Percentiles rank a stretch among this genome's conserved stretches.
These are phyloP conservation scores for Scyliorhinus canicula DNA, from an alignment of 2,797 vertebrate species.

Conservation along the genomic window DNA sequence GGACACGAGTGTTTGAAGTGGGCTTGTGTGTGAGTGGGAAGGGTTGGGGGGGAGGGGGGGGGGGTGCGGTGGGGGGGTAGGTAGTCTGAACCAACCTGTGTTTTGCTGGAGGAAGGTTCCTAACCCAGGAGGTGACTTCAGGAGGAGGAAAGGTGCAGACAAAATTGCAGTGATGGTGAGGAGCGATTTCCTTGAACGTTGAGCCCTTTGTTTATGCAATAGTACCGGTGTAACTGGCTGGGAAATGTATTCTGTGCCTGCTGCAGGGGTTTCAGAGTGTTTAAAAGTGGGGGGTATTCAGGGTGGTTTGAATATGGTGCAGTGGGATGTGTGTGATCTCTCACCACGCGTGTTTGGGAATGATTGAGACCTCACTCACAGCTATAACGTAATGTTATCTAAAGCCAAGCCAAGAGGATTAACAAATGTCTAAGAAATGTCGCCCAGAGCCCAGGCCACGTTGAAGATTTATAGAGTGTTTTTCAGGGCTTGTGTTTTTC, in stretches of 20 bases:
- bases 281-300: not conserved
- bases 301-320: not conserved
- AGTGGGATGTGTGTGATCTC: not conserved
- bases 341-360: not conserved
- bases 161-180: not conserved
- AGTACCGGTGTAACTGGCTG: not conserved
- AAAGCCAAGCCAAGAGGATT: slow-evolving; percentile 27
- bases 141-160: not conserved
- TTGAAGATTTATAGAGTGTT: not conserved
- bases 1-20: not conserved
- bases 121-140: not conserved
- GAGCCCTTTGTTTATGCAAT: not conserved
- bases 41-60: no score
- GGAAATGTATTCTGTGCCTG: not conserved
- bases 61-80: no score
- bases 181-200: slow-evolving; percentile 19
- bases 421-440: slow-evolving; percentile 11
- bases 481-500: no score
- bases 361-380: slow-evolving; percentile 6
- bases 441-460: not conserved
- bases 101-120: not conserved
- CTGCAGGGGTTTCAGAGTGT: not conserved
- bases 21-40: not conserved
- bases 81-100: not conserved
- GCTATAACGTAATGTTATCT: not conserved